These are phyloP conservation scores for Mycteria americana DNA, from an alignment of 2,797 vertebrate genomes.

Conservation along the genomic window DNA sequence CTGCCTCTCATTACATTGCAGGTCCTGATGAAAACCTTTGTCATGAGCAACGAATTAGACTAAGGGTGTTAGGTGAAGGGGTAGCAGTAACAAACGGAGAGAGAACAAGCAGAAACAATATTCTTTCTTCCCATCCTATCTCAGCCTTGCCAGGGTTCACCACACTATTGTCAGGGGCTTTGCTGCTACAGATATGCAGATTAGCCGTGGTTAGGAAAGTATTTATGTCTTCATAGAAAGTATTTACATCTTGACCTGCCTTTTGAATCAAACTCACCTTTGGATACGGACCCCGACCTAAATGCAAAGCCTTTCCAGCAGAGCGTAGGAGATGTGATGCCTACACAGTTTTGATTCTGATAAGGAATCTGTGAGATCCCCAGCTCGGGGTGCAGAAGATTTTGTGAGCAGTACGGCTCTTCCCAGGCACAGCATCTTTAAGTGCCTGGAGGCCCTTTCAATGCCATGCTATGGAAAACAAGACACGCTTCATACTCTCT, in stretches of 20 bases:
- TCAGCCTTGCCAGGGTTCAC: neutral
- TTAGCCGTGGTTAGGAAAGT: neutral
- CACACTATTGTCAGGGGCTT: neutral
- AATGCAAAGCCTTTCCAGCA: neutral
- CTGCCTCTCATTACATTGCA: neutral
- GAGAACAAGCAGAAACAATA: neutral
- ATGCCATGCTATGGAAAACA: neutral
- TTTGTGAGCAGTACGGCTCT: neutral
- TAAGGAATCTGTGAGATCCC: neutral
- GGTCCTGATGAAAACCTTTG: neutral
- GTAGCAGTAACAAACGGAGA: neutral
- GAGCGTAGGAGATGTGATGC: neutral
- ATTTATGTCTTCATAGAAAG: neutral
- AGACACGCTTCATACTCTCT: rapidly evolving
- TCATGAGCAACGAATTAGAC: neutral
- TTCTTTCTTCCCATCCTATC: neutral
- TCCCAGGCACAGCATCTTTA: neutral
- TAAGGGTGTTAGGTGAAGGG: neutral
- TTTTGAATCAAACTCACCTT: neutral
- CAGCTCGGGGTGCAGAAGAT: rapidly evolving
- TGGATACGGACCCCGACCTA: neutral
- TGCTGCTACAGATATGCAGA: neutral
- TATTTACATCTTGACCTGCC: neutral
- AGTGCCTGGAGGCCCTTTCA: neutral
- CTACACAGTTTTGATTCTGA: neutral